A percentile compares a stretch with the other conserved stretches of the same genome.
Conservation (phyloP, 1,140 invertebrate genomes). For the Nephila pilipes region DNA sequence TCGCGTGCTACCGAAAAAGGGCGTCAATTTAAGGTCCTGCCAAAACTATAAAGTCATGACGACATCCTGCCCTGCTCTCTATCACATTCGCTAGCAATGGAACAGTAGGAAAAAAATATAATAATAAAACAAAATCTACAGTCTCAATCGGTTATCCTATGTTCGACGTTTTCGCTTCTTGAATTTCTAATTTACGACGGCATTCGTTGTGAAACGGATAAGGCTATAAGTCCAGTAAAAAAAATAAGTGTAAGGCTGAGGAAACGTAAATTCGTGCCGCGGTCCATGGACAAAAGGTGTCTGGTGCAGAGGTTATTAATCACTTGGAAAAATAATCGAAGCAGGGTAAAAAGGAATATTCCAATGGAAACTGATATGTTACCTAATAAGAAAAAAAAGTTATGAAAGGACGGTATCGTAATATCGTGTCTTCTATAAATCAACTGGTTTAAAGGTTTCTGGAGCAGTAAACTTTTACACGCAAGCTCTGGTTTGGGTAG, state of each 20-base stretch:
- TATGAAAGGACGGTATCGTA: too few relatives aligned
- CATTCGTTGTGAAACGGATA: background rate
- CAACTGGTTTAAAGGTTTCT: too few relatives aligned
- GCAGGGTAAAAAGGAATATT: background rate
- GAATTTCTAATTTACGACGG: background rate
- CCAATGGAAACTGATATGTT: too few relatives aligned
- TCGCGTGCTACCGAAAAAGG: background rate
- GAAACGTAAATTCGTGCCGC: background rate
- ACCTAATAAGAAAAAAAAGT: too few relatives aligned
- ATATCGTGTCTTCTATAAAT: too few relatives aligned
- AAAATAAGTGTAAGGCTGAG: background rate
- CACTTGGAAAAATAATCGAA: background rate
- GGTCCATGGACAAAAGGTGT: background rate
- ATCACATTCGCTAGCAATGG: background rate
- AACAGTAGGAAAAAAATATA: background rate
- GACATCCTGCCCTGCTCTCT: slow-evolving; percentile 4
- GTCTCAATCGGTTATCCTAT: background rate
- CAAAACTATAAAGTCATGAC: slow-evolving; percentile 27
- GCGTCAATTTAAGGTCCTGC: slow-evolving; percentile 29
- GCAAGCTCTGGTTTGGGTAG: too few relatives aligned
- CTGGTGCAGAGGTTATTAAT: background rate
- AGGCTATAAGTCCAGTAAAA: background rate
- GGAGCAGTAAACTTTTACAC: too few relatives aligned
- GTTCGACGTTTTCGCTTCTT: background rate
- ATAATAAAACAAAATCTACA: background rate